Base-by-base conservation (phyloP, 1,140 invertebrate species). In the Stegodyphus dumicola region DNA sequence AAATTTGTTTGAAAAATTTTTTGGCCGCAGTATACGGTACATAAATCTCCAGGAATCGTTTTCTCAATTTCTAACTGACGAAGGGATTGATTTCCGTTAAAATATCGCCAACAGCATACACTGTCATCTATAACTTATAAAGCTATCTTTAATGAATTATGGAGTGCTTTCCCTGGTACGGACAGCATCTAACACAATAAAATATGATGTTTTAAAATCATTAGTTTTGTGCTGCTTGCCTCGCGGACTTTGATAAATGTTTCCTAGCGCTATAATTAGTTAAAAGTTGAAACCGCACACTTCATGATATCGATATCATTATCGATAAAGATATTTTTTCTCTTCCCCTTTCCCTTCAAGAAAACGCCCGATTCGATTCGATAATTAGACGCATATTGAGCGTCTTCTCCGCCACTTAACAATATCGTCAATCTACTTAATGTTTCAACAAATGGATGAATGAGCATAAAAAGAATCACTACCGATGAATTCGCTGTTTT, bases 171-270 rank as follows among this genome's bases (percentile, higher is more conserved):
- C 66, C 64, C 81, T 85, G 81, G 18, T 56, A 69, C 56, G 60
- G 81, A 85, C 81, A 85, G 81, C 79, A 70, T 81, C 60, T 65
- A 74, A 81, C 79, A 56, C 74, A 85, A 85, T 85, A 85, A 85
- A 85, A 85, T 85, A 85, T 85, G 81, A 85, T 85, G 81, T 85
- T 85, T 77, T 64, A 85, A 85, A 85, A 85, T 85, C 81, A 85
- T 85, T 85, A 85, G 81, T 85, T 85, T 77, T 83, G 56, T 85
- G 81, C 71, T n/a, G 52, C 52, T 53, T 52, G 71, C 70, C 53
- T 7, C 69, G 52, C 18, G 11, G 56, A 51, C 73, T 64, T 60
- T 56, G 81, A 85, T 85, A 75, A 85, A 85, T 85, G 81, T 85
- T 73, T 51, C 49, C 81, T 60, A 15, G 33, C 52, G 74, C 73